phyloP scores from a whole-genome alignment of 2,888 invertebrate genomes.

The Lucinisca nassula region DNA sequence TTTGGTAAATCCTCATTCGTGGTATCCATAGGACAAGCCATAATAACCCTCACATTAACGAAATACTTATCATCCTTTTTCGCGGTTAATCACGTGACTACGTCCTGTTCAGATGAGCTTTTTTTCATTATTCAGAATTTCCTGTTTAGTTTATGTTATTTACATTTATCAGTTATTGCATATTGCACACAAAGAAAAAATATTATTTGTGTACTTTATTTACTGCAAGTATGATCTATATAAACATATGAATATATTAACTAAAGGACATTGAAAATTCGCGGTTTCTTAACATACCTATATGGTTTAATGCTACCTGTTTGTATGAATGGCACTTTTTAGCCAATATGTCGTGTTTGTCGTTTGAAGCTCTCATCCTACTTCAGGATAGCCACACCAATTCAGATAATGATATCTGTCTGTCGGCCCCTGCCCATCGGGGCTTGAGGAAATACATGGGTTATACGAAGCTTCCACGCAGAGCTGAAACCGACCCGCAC shows the following conservation, averaged over 20 bases:
- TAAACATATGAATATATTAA: neutral
- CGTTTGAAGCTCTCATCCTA: too few species aligned
- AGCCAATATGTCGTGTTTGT: too few species aligned
- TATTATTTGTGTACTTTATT: neutral
- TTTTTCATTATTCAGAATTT: conserved; percentile 10
- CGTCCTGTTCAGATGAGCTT: neutral
- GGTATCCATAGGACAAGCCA: conserved; percentile 54
- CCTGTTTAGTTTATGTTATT: conserved; percentile 4
- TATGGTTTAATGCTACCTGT: too few species aligned
- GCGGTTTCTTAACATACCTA: too few species aligned
- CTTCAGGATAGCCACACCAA: too few species aligned
- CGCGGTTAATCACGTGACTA: conserved; percentile 24
- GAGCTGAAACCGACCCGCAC: too few species aligned
- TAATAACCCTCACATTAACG: conserved; percentile 44
- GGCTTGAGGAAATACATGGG: too few species aligned
- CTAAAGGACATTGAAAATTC: too few species aligned
- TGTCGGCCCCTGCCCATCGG: too few species aligned
- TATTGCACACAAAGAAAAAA: neutral
- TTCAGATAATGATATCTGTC: too few species aligned
- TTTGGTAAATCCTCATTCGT: conserved; percentile 66
- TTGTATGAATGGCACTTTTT: too few species aligned
- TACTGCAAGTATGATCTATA: neutral
- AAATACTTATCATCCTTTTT: conserved; percentile 9
- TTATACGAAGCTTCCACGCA: too few species aligned
- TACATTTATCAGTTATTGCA: conserved; percentile 4